Evolutionary conservation across 2,888 invertebrate genomes (phyloP).

Genomic region (Icerya purchasi): DNA sequence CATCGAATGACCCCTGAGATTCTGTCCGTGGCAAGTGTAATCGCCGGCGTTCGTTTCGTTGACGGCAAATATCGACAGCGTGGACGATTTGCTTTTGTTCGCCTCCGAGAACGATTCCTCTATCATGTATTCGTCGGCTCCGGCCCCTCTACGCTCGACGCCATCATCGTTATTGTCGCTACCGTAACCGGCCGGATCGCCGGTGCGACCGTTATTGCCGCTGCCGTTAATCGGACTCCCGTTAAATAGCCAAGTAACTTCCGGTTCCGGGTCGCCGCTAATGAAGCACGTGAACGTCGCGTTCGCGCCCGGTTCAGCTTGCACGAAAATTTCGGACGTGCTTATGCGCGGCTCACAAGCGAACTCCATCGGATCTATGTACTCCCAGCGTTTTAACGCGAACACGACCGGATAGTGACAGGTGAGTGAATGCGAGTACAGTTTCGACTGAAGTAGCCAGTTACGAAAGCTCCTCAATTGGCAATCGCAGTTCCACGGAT

Average conservation of each 20-base stretch:
- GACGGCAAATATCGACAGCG: slow-evolving; percentile 60
- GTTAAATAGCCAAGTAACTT: slow-evolving; percentile 61
- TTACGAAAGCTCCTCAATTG: slow-evolving; percentile 58
- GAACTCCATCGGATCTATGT: slow-evolving; percentile 49
- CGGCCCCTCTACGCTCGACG: no score
- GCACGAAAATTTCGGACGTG: slow-evolving; percentile 28
- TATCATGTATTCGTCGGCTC: no score
- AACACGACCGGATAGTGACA: slow-evolving; percentile 50
- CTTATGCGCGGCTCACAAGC: slow-evolving; percentile 57
- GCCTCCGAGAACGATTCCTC: slow-evolving; percentile 14
- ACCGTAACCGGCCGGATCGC: no score
- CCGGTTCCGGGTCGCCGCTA: slow-evolving; percentile 62
- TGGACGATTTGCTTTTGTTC: slow-evolving; percentile 37
- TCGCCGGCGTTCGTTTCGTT: slow-evolving; percentile 63
- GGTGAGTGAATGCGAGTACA: slow-evolving; percentile 49
- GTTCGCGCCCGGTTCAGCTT: slow-evolving; percentile 62
- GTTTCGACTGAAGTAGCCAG: slow-evolving; percentile 59
- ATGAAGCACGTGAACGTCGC: slow-evolving; percentile 62
- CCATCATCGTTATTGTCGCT: no score
- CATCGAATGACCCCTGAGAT: slow-evolving; percentile 31
- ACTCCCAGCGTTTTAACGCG: slow-evolving; percentile 52
- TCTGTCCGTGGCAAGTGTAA: slow-evolving; percentile 59
- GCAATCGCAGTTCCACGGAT: slow-evolving; percentile 82
- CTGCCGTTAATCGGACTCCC: slow-evolving; percentile 32
- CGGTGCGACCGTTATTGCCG: slow-evolving; percentile 15